Evolutionary conservation across 2,113 vertebrate species (phyloP).

Genomic region (Bungarus multicinctus): DNA sequence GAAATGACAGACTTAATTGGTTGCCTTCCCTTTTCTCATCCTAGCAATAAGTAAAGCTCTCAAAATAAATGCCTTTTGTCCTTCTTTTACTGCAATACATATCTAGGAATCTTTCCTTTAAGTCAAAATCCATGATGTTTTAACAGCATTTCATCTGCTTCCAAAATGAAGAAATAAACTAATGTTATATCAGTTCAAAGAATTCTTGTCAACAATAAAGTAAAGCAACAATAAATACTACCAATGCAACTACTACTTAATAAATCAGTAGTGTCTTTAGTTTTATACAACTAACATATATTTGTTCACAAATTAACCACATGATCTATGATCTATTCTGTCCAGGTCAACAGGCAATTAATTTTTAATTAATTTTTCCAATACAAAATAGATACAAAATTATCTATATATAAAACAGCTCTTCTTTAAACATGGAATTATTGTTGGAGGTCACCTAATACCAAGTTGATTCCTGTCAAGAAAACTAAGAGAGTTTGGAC

Average conservation of each 20-base stretch:
- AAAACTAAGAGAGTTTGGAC: neutral
- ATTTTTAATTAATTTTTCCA: constrained; percentile 1
- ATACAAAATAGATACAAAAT: neutral
- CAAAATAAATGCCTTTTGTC: neutral
- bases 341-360: neutral
- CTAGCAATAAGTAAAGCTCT: neutral
- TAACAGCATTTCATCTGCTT: neutral
- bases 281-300: neutral
- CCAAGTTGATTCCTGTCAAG: neutral
- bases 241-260: neutral
- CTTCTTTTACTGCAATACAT: neutral
- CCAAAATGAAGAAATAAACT: neutral
- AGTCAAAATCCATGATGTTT: neutral
- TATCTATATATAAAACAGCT: neutral
- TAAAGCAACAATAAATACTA: neutral
- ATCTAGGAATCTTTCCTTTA: neutral
- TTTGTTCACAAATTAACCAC: neutral
- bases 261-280: neutral
- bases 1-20: neutral
- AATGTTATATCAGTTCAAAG: neutral
- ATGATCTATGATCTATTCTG: neutral
- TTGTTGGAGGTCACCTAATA: neutral
- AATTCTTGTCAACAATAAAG: neutral
- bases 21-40: neutral
- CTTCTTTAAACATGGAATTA: neutral